phyloP scores from a whole-genome alignment of 2,888 invertebrate genomes.

The Sylvicola cinctus region DNA sequence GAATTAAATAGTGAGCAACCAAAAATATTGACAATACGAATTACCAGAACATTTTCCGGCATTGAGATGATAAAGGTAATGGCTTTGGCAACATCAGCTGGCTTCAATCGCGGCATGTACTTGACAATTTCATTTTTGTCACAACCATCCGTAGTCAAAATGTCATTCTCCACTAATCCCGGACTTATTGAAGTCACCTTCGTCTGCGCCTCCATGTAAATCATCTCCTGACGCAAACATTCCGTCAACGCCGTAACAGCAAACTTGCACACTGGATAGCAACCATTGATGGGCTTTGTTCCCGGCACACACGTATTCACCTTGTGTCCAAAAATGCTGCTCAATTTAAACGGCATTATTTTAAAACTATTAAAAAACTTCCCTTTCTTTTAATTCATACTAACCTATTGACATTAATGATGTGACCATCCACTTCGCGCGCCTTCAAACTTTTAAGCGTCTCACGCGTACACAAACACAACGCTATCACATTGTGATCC shows the following conservation, averaged over 20 bases:
- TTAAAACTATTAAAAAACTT: no score
- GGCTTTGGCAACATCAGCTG: constrained; percentile 13
- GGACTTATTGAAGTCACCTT: constrained; percentile 17
- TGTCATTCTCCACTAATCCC: constrained; percentile 13
- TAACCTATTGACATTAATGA: constrained; percentile 14
- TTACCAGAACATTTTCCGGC: constrained; percentile 14
- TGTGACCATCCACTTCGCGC: constrained; percentile 24
- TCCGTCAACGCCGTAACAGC: constrained; percentile 20
- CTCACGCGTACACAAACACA: constrained; percentile 29
- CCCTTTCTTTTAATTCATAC: no score
- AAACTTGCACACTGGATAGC: constrained; percentile 15
- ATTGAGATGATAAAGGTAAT: constrained; percentile 13
- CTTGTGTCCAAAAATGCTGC: constrained; percentile 14
- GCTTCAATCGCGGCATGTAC: constrained; percentile 13
- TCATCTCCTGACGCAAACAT: constrained; percentile 18
- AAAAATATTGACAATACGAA: constrained; percentile 2
- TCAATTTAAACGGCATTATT: no score
- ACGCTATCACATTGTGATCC: constrained; percentile 31
- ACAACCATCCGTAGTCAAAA: constrained; percentile 10
- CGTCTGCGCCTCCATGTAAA: constrained; percentile 14
- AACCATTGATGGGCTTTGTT: constrained; percentile 13
- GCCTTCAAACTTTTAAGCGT: constrained; percentile 29
- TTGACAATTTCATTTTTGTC: constrained; percentile 12
- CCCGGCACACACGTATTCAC: constrained; percentile 14
- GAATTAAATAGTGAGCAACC: no score